Conservation (phyloP, 2,113 vertebrate species). For the Recurvirostra avosetta region DNA sequence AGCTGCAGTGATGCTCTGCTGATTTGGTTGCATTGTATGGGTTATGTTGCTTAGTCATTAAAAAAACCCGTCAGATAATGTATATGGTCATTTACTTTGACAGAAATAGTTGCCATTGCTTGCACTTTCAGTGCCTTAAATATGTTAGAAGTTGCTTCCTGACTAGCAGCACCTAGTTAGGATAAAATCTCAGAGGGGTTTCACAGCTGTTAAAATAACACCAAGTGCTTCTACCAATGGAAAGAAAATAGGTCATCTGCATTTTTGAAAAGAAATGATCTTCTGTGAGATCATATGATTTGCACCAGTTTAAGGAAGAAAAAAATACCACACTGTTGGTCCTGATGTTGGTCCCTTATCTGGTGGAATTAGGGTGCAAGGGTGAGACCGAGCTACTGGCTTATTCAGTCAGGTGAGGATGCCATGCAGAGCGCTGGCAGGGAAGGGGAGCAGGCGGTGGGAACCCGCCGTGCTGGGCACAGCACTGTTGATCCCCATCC, state of each 20-base stretch:
- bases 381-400: background rate
- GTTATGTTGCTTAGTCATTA: background rate
- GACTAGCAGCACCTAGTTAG: background rate
- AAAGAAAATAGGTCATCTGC: background rate
- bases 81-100: background rate
- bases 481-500: background rate
- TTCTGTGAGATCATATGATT: background rate
- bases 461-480: background rate
- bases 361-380: background rate
- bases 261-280: background rate
- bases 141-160: background rate
- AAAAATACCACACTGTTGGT: background rate
- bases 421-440: background rate
- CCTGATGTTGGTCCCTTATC: background rate
- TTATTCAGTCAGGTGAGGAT: background rate
- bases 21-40: background rate
- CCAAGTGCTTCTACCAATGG: background rate
- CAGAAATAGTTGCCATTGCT: background rate
- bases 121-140: background rate
- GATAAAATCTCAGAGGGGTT: background rate
- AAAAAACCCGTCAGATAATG: background rate
- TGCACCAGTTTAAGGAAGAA: background rate
- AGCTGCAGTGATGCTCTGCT: background rate
- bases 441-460: background rate
- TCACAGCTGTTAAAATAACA: background rate